These are phyloP conservation scores for Ceyx melanurus DNA, from an alignment of 2,113 vertebrate species.

Conservation along the genomic window DNA sequence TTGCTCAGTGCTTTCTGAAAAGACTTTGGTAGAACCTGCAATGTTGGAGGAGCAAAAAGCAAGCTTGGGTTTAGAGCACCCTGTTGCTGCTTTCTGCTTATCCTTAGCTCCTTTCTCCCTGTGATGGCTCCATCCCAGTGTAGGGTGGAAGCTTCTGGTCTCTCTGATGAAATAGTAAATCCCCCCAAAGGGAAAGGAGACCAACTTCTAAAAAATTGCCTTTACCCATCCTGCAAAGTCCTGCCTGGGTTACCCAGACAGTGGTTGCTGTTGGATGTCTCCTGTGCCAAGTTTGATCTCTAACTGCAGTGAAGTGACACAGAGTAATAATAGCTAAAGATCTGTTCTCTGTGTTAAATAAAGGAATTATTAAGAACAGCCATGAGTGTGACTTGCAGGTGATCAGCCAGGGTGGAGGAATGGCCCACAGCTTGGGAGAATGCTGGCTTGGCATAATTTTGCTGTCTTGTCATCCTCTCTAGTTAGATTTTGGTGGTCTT, in stretches of 20 bases:
- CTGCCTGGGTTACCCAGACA: background rate
- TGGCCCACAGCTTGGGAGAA: background rate
- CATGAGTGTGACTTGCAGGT: background rate
- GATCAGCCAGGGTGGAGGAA: background rate
- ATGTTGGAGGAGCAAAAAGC: background rate
- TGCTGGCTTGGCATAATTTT: accelerated
- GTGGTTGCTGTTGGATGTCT: background rate
- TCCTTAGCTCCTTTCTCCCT: background rate
- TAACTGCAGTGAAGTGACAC: background rate
- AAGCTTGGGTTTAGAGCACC: background rate
- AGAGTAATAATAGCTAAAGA: background rate
- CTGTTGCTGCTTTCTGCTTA: background rate
- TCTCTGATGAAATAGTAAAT: background rate
- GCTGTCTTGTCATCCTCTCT: background rate
- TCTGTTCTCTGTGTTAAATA: background rate
- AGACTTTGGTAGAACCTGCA: background rate
- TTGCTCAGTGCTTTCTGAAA: background rate
- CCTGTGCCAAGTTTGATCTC: background rate
- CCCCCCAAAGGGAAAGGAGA: background rate
- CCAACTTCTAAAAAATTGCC: background rate
- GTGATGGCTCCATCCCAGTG: accelerated
- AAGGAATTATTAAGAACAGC: background rate
- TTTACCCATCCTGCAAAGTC: accelerated
- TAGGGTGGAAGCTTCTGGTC: background rate
- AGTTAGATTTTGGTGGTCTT: background rate